Evolutionary conservation across 2,113 vertebrate species (phyloP).

Genomic region (Cettia cetti): DNA sequence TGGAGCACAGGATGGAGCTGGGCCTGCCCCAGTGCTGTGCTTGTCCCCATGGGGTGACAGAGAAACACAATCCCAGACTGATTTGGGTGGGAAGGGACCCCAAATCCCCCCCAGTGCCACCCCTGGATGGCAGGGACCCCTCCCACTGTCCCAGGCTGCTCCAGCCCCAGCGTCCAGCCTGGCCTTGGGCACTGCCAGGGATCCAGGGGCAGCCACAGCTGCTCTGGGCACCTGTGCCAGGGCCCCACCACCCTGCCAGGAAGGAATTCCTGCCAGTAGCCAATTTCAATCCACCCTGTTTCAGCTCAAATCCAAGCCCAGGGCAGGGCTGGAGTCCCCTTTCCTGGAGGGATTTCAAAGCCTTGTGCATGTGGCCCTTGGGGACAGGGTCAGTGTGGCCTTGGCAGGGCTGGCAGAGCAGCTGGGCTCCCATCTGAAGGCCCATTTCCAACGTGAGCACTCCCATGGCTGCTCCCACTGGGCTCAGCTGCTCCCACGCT

Average conservation of each 20-base stretch:
- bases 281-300: too few species aligned
- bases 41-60: too few species aligned
- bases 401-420: background rate
- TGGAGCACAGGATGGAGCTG: too few species aligned
- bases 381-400: background rate
- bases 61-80: background rate
- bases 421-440: background rate
- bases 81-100: background rate
- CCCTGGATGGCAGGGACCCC: background rate
- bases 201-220: background rate
- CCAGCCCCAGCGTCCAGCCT: background rate
- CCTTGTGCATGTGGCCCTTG: background rate
- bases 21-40: too few species aligned
- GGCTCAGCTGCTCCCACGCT: background rate
- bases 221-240: background rate
- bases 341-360: background rate
- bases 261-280: background rate
- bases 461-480: background rate
- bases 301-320: background rate
- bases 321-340: background rate
- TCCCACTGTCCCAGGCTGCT: background rate
- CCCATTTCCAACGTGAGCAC: accelerated
- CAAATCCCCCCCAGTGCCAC: background rate
- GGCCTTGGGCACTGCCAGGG: background rate
- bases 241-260: background rate